Evolutionary conservation across 2,113 vertebrate species (phyloP).

Genomic region (Pipa parva): DNA sequence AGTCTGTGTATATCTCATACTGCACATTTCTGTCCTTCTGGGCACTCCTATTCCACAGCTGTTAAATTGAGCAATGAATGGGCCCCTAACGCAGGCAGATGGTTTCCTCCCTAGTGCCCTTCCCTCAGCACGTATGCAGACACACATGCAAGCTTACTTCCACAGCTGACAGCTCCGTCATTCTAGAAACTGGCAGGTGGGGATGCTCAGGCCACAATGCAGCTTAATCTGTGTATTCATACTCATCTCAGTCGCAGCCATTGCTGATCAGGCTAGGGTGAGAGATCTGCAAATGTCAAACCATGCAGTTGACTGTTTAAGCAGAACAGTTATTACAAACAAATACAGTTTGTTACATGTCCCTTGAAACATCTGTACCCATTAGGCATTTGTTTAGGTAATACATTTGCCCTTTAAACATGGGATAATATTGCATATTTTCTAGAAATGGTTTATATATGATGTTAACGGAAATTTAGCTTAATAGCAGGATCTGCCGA

Average conservation of each 20-base stretch:
- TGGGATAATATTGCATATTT: too few species aligned
- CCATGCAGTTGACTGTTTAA: not conserved
- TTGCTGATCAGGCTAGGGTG: not conserved
- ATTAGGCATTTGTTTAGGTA: too few species aligned
- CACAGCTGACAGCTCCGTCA: slow-evolving; percentile 40
- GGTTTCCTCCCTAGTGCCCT: slow-evolving; percentile 41
- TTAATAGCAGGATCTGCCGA: too few species aligned
- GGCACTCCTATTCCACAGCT: slow-evolving; percentile 40
- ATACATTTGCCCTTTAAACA: too few species aligned
- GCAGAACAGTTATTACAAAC: not conserved
- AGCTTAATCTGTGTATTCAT: slow-evolving; percentile 21
- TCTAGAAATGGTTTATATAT: too few species aligned
- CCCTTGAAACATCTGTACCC: too few species aligned
- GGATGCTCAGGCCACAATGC: slow-evolving; percentile 33
- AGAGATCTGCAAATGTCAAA: slow-evolving; percentile 7
- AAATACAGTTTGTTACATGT: too few species aligned
- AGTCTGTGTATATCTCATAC: slow-evolving; percentile 27
- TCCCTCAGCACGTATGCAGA: slow-evolving; percentile 37
- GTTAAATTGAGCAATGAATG: slow-evolving; percentile 43
- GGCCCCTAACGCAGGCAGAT: slow-evolving; percentile 32
- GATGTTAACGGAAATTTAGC: too few species aligned
- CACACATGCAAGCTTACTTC: slow-evolving; percentile 37
- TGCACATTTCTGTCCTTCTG: slow-evolving; percentile 37
- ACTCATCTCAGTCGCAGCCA: slow-evolving; percentile 15
- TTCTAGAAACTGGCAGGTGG: slow-evolving; percentile 40